A percentile compares a stretch with the other conserved stretches of the same genome.
phyloP scores from a whole-genome alignment of 2,113 vertebrate genomes.

The Mormyrus lacerda region DNA sequence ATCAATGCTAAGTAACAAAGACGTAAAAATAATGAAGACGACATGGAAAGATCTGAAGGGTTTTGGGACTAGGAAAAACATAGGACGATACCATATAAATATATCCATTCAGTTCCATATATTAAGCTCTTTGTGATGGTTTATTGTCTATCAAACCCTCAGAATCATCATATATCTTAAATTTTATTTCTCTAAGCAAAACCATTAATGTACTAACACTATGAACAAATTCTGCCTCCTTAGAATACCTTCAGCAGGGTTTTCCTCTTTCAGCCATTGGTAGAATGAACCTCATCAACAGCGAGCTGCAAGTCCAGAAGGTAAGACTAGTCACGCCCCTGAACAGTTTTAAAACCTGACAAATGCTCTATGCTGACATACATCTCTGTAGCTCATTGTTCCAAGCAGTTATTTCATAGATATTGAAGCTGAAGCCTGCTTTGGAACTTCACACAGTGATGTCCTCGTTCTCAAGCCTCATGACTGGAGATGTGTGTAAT shows the following conservation, averaged over 20 bases:
- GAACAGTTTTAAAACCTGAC: background rate
- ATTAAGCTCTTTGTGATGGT: too few species aligned
- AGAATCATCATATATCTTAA: too few species aligned
- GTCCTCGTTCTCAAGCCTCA: background rate
- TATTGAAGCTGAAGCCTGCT: constrained; percentile 26
- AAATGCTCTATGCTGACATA: background rate
- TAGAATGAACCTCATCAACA: constrained; percentile 55
- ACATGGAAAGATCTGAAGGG: too few species aligned
- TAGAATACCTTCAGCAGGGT: constrained; percentile 51
- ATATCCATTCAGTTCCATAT: too few species aligned
- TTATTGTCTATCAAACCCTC: too few species aligned
- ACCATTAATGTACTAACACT: background rate
- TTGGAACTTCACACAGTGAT: constrained; percentile 49
- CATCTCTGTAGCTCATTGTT: background rate
- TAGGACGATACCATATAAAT: too few species aligned
- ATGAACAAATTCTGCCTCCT: background rate
- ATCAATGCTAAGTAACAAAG: too few species aligned
- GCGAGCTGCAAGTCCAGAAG: constrained; percentile 54
- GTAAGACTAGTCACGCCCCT: constrained; percentile 31
- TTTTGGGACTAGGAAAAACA: too few species aligned
- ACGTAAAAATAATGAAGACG: too few species aligned
- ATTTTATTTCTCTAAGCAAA: background rate
- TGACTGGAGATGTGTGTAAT: background rate
- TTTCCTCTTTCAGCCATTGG: constrained; percentile 59
- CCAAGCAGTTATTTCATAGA: background rate